These are phyloP conservation scores for Stictonetta naevosa DNA, from an alignment of 2,113 vertebrate species.

Conservation along the genomic window DNA sequence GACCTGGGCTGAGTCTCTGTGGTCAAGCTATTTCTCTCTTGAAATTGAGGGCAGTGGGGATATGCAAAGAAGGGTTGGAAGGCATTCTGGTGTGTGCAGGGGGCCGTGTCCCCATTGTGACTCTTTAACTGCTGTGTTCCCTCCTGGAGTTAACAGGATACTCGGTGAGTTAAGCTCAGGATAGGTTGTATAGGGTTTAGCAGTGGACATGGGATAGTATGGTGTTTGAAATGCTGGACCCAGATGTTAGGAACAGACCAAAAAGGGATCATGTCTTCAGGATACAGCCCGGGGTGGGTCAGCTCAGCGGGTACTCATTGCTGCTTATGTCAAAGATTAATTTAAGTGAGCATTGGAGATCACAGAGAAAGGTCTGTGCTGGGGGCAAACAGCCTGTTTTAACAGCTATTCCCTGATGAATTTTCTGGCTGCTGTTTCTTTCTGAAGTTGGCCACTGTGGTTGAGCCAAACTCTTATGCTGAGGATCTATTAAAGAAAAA, in stretches of 20 bases:
- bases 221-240: neutral
- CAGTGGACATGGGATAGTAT: neutral
- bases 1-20: neutral
- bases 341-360: neutral
- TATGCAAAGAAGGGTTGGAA: neutral
- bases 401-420: neutral
- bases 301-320: neutral
- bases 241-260: neutral
- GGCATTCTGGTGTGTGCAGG: neutral
- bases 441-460: neutral
- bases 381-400: neutral
- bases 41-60: neutral
- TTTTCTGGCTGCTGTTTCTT: neutral
- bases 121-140: neutral
- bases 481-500: neutral
- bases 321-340: neutral
- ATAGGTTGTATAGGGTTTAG: neutral
- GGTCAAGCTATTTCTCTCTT: neutral
- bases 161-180: neutral
- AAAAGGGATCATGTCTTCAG: neutral
- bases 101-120: neutral
- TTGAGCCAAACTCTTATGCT: neutral
- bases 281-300: neutral
- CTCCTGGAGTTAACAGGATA: neutral
- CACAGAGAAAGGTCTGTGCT: neutral